Percentiles rank a stretch among this genome's conserved stretches.
phyloP scores from a whole-genome alignment of 2,113 vertebrate species.

The Cromileptes altivelis region DNA sequence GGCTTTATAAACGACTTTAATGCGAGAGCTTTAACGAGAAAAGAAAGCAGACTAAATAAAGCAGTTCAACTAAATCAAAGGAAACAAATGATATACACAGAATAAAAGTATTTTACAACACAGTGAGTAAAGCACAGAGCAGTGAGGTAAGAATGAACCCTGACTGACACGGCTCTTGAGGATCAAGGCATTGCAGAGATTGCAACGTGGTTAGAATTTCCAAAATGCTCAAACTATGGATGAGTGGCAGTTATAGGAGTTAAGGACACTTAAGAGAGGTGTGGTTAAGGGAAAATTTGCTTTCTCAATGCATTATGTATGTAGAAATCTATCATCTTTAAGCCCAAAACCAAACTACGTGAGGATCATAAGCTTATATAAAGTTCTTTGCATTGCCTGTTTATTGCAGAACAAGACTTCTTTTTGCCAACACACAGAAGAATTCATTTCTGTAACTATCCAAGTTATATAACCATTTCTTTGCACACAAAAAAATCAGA shows the following conservation, averaged over 20 bases:
- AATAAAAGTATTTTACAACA: conserved; percentile 1
- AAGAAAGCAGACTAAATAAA: conserved; percentile 6
- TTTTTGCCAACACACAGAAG: conserved; percentile 7
- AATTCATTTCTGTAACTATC: conserved; percentile 12
- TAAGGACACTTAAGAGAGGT: conserved; percentile 29
- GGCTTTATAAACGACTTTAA: not conserved
- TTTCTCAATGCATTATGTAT: conserved; percentile 15
- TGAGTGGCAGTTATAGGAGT: conserved; percentile 34
- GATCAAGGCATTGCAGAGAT: conserved; percentile 30
- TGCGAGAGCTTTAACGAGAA: not conserved
- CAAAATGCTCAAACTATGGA: conserved; percentile 26
- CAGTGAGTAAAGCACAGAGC: not conserved
- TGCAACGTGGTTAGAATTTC: conserved; percentile 38
- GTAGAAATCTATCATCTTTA: conserved; percentile 28
- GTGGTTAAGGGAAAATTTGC: conserved; percentile 6
- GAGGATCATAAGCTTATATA: not conserved
- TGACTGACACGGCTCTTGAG: conserved; percentile 29
- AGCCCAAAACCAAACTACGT: conserved; percentile 1
- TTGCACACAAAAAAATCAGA: conserved; percentile 11
- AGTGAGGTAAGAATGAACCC: conserved; percentile 20
- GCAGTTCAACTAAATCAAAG: not conserved
- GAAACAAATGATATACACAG: conserved; percentile 2
- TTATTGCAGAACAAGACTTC: conserved; percentile 26
- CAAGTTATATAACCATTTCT: conserved; percentile 22
- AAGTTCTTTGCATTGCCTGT: not conserved